These are phyloP conservation scores for cat (Felis catus) DNA, from an alignment of 2,113 vertebrate species.

Conservation along the genomic window F.catus_Fca126_mat1.0 CM031425.1:28144001-28144500, in stretches of 20 bases:
- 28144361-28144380: neutral
- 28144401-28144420: neutral
- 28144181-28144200: neutral
- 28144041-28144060: neutral
- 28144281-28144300: neutral
- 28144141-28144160: conserved; percentile 28
- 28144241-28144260: neutral
- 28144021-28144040: neutral
- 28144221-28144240: neutral
- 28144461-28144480: conserved; percentile 33
- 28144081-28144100: conserved; percentile 29
- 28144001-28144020: neutral
- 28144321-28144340: neutral
- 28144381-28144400: conserved; percentile 20
- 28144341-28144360: neutral
- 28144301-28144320: neutral
- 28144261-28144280: neutral
- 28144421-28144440: neutral
- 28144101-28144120: neutral
- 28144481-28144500: conserved; percentile 16
- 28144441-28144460: neutral
- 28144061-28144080: neutral
- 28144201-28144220: neutral
- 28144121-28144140: conserved; percentile 11
- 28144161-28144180: neutral